Conservation (phyloP, 35 echinoderm and acorn worm genomes). For the Apostichopus californicus region DNA sequence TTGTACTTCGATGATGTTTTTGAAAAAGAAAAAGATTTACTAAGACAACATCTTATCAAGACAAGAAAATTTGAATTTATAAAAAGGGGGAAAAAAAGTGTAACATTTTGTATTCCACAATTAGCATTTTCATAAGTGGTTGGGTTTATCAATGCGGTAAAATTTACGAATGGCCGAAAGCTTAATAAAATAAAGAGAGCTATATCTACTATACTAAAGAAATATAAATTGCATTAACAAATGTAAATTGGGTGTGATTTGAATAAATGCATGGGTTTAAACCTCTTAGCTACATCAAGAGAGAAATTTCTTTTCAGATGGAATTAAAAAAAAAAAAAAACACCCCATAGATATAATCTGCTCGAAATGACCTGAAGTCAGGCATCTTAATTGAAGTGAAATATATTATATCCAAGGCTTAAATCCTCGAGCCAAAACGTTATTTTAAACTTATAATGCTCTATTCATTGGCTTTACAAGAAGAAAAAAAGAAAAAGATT, state of each 20-base stretch:
- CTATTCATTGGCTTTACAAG: conserved; percentile 2
- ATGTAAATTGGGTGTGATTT: conserved; percentile 51
- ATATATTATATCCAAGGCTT: conserved; percentile 27
- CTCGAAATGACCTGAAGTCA: conserved; percentile 19
- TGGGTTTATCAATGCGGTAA: neutral
- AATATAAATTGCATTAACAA: conserved; percentile 17
- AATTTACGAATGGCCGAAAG: conserved; percentile 29
- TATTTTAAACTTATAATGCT: neutral
- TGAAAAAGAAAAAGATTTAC: neutral
- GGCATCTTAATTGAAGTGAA: conserved; percentile 29
- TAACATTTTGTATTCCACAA: neutral
- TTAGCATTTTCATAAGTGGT: neutral
- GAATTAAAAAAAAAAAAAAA: conserved; percentile 27
- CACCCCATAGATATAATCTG: conserved; percentile 29
- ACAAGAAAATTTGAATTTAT: neutral
- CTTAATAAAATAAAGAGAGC: conserved; percentile 27
- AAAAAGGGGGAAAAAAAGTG: neutral
- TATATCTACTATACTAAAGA: neutral
- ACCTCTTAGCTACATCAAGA: conserved; percentile 34
- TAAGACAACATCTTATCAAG: neutral
- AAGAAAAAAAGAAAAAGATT: neutral
- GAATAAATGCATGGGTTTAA: conserved; percentile 10
- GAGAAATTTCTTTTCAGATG: neutral
- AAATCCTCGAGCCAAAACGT: conserved; percentile 13
- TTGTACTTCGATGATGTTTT: neutral